Evolutionary conservation across 1,140 invertebrate genomes (phyloP).

Genomic region (Drosophila pseudoananassae): DNA sequence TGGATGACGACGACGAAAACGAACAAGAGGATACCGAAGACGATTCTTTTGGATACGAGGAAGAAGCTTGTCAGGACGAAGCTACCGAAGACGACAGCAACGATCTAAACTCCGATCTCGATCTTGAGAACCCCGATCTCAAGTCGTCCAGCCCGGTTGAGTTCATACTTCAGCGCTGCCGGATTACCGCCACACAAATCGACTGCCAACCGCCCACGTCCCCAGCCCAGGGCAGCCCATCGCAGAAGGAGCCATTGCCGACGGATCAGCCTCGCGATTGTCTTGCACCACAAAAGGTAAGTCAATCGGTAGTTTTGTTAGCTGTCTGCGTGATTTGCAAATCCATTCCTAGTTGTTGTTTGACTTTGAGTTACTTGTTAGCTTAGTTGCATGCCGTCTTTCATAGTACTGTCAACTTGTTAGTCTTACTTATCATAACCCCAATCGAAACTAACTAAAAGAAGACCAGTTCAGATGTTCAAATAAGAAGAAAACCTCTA

Average conservation of each 20-base stretch:
- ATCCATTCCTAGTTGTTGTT: constrained; percentile 39
- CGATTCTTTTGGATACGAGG: constrained; percentile 72
- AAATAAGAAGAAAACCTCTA: background rate
- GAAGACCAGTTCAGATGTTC: constrained; percentile 3
- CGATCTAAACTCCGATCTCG: constrained; percentile 75
- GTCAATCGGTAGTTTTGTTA: background rate
- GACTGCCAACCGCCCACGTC: constrained; percentile 25
- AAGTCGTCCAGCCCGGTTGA: constrained; percentile 37
- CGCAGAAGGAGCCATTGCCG: constrained; percentile 24
- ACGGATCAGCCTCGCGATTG: constrained; percentile 76
- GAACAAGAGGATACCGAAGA: constrained; percentile 70
- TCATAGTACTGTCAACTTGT: constrained; percentile 71
- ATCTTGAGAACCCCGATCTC: constrained; percentile 51
- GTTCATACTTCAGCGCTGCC: constrained; percentile 54
- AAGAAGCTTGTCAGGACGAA: constrained; percentile 48
- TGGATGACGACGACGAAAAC: constrained; percentile 67
- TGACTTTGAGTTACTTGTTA: constrained; percentile 28
- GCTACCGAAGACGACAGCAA: constrained; percentile 82
- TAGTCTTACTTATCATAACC: constrained; percentile 42
- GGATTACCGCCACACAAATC: constrained; percentile 58
- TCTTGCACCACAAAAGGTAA: constrained; percentile 82
- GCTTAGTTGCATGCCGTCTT: constrained; percentile 40
- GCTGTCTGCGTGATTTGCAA: constrained; percentile 24
- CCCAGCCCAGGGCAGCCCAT: background rate
- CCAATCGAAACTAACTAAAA: constrained; percentile 27